Conservation (phyloP, 2,797 vertebrate genomes). For the Neopelma chrysocephalum region DNA sequence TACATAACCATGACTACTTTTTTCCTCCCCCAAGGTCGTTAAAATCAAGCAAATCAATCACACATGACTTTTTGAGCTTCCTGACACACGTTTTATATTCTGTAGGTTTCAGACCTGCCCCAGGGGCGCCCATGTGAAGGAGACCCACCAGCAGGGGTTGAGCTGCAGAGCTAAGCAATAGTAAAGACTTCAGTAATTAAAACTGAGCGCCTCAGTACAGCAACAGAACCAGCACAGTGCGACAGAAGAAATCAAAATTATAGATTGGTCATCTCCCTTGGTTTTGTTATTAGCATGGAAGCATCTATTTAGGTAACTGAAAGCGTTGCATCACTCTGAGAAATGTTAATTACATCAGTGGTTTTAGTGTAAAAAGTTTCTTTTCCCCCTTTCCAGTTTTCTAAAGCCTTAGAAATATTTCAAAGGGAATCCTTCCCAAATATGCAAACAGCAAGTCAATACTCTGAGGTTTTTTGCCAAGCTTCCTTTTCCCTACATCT, state of each 20-base stretch:
- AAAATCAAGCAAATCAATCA: neutral
- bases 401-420: slow-evolving; percentile 51
- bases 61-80: neutral
- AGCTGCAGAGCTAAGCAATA: neutral
- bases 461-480: neutral
- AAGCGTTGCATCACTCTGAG: neutral
- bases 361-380: slow-evolving; percentile 31
- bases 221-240: neutral
- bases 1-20: neutral
- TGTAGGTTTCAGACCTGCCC: neutral
- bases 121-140: neutral
- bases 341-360: slow-evolving; percentile 42
- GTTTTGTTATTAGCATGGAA: neutral
- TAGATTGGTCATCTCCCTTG: neutral
- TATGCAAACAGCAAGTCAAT: slow-evolving; percentile 51
- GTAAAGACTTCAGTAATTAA: neutral
- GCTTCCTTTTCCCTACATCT: neutral
- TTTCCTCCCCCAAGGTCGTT: neutral
- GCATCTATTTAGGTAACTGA: neutral
- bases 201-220: neutral
- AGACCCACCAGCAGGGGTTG: neutral
- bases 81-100: neutral
- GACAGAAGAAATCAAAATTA: neutral
- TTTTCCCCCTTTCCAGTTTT: slow-evolving; percentile 46
- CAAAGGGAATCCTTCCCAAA: slow-evolving; percentile 57